These are phyloP conservation scores for Anadara kagoshimensis DNA, from an alignment of 1,140 invertebrate genomes.

Conservation along the genomic window DNA sequence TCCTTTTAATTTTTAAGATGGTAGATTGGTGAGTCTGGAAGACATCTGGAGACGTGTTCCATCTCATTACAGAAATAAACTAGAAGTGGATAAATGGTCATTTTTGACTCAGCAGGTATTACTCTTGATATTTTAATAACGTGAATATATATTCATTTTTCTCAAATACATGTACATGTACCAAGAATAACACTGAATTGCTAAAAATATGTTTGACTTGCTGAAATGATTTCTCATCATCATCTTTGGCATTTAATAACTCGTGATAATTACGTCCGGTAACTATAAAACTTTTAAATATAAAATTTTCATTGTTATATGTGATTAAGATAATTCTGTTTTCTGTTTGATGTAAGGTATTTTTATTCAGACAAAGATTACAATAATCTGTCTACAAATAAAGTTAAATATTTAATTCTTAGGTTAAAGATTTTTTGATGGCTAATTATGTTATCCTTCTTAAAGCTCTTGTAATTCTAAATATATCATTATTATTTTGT, in stretches of 20 bases:
- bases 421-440: not conserved
- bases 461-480: not conserved
- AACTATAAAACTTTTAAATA: too few species aligned
- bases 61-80: slow-evolving; percentile 43
- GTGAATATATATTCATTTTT: not conserved
- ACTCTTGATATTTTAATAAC: not conserved
- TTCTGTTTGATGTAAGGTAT: too few species aligned
- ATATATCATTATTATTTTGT: not conserved
- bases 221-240: not conserved
- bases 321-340: too few species aligned
- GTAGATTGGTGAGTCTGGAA: slow-evolving; percentile 69
- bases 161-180: not conserved
- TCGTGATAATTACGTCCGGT: too few species aligned
- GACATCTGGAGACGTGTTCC: slow-evolving; percentile 69
- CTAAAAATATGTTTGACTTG: not conserved
- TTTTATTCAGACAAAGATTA: too few species aligned
- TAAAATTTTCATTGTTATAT: too few species aligned
- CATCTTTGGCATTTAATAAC: not conserved
- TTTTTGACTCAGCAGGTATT: slow-evolving; percentile 68
- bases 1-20: slow-evolving; percentile 48
- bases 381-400: too few species aligned
- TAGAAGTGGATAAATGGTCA: slow-evolving; percentile 65
- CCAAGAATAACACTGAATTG: not conserved
- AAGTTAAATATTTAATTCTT: not conserved
- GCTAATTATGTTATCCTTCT: not conserved